Percentiles rank a stretch among this genome's conserved stretches.
These are phyloP conservation scores for Bucco capensis DNA, from an alignment of 2,113 vertebrate species.

Conservation along the genomic window DNA sequence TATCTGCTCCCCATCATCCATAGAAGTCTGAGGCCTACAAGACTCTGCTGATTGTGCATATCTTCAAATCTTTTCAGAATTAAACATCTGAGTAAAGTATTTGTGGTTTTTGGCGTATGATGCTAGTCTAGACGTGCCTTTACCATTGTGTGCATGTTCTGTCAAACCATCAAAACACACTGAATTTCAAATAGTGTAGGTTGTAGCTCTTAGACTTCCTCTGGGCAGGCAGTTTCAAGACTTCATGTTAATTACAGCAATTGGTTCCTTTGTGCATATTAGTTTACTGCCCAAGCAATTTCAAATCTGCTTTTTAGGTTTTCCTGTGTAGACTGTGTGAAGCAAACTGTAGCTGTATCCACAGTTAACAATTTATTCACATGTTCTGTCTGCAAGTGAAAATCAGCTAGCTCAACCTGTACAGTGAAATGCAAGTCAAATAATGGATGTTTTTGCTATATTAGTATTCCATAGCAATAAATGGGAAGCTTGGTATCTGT, in stretches of 20 bases:
- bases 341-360: neutral
- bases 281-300: neutral
- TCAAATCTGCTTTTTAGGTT: neutral
- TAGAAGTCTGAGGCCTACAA: neutral
- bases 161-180: neutral
- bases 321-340: neutral
- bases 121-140: neutral
- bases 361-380: neutral
- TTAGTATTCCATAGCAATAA: neutral
- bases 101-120: neutral
- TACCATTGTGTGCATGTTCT: neutral
- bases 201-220: neutral
- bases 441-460: neutral
- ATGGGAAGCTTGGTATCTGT: neutral
- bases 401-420: neutral
- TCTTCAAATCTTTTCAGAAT: conserved; percentile 7
- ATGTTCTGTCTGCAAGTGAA: neutral
- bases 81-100: neutral
- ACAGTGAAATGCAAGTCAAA: neutral
- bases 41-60: neutral
- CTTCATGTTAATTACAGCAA: neutral
- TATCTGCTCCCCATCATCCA: neutral
- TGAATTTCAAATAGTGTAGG: neutral
- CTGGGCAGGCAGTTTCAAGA: neutral
- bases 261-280: neutral